Evolutionary conservation across 2,888 invertebrate genomes (phyloP), one percentile per base, ranked within the genome.

Genomic region (Corbicula japonica): DNA sequence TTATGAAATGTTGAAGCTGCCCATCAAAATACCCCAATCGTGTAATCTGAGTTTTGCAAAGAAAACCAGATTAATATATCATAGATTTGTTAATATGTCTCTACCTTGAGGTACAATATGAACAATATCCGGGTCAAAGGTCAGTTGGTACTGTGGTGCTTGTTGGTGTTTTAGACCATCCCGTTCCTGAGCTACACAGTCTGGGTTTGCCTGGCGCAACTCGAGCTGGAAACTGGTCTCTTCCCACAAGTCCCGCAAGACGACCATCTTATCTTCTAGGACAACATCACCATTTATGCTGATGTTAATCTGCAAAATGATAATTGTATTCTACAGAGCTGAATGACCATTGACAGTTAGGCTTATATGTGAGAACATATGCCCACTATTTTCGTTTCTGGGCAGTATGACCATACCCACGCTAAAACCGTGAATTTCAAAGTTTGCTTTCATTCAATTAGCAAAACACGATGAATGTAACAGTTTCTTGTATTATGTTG

Each of bases 191-290:
- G 95, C 94, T 1, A 97, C 97, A 91, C 97, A 98, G 4, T 95
- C 95, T 0, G 95, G 94, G 91, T 97, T 97, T 0, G 97, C 96
- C 94, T 99, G 99, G 18, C 96, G 95, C 81, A 96, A 95, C 92
- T 99, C 99, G 66, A 99, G 93, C 85, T 96, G 96, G 92, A 97
- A 98, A 93, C 98, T 98, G 0, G 98, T 99, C 92, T 97, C 97
- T 93, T 99, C 99, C 99, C 99, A 99, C 92, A 96, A 95, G 89
- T 96, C 95, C 93, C 97, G 96, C 48, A 98, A 94, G 0, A 95
- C 94, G 35, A 95, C 94, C 69, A 98, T 95, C 4, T 73, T 69
- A 15, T 88, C 89, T 18, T 76, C 65, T 30, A 93, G 70, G 10
- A 93, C 86, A n/a, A 75, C 62, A 15, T 38, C n/a, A 10, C 79